Evolutionary conservation across 2,888 invertebrate genomes (phyloP), one percentile per base, ranked within the genome.

Genomic region (Meandrusa payeni): DNA sequence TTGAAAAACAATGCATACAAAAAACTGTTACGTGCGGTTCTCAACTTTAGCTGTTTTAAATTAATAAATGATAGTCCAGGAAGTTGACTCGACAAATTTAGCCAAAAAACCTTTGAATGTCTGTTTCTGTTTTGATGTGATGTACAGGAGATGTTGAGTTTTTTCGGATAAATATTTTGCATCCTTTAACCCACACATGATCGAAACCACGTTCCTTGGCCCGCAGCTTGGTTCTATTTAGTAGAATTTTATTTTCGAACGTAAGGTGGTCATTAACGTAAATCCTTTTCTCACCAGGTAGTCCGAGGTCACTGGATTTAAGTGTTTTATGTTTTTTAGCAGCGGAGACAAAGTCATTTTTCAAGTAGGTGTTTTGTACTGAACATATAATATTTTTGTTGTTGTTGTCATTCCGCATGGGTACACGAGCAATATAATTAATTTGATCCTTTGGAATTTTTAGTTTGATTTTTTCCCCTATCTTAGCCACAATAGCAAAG

Each of bases 201-300:
- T 13, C 31, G 7, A 9, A 24, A 3, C 6, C 3, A 9, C 3
- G 7, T 3, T 12, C 13, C 19, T 56, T 56, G 3, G 26, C 26
- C 9, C 7, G 11, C 1, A 2, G 3, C 6, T 26, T 26, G 0
- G 48, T 31, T 28, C 50, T 54, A 5, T 50, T 52, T 1, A 59
- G 45, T 1, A 59, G 29, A 0, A 45, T 19, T 22, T 59, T 57
- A 9, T 54, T 55, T 1, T 50, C 45, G 0, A 38, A 5, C 1
- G 55, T 56, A 1, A 59, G 26, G 13, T 54, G 59, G 15, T 55
- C 51, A 4, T 59, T 56, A 0, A 55, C 31, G 6, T 34, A 54
- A 1, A 56, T 40, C 4, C 28, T 36, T 3, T 19, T 41, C 6
- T 32, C 29, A 2, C 51, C 49, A 3, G 19, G 33, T 1, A 54